Evolutionary conservation across 2,888 invertebrate species (phyloP).

Genomic region (Cheilosia pagana): DNA sequence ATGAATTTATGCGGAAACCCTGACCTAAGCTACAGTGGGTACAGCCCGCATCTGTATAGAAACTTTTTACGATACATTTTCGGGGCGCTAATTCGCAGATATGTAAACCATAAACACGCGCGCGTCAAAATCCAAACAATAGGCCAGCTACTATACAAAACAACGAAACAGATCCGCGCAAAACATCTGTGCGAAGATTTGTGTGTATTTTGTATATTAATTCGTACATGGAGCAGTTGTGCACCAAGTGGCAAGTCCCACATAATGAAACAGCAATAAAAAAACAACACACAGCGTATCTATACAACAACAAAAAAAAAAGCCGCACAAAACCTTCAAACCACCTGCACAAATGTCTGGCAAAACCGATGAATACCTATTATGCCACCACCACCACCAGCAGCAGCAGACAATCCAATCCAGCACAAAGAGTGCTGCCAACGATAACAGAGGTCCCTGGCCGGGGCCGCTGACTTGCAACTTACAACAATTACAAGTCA

Average conservation of each 20-base stretch:
- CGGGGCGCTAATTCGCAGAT: background rate
- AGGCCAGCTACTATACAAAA: background rate
- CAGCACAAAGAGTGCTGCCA: background rate
- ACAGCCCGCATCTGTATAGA: background rate
- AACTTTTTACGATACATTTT: background rate
- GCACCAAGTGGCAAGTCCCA: conserved; percentile 21
- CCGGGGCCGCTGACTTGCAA: background rate
- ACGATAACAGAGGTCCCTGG: conserved; percentile 39
- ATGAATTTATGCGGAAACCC: background rate
- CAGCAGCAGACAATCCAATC: conserved; percentile 6
- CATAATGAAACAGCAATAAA: background rate
- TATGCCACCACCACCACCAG: background rate
- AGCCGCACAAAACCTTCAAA: conserved; percentile 64
- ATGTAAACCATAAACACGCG: background rate
- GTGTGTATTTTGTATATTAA: conserved; percentile 11
- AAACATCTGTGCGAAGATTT: conserved; percentile 70
- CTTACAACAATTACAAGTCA: too few species aligned
- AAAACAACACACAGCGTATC: conserved; percentile 9
- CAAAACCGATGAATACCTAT: conserved; percentile 42
- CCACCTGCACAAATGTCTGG: conserved; percentile 73
- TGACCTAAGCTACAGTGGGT: conserved; percentile 1
- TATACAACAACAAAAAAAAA: background rate
- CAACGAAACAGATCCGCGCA: conserved; percentile 30
- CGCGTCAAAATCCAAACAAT: conserved; percentile 28
- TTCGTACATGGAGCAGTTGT: conserved; percentile 34